Evolutionary conservation across 2,797 vertebrate species (phyloP).

Genomic region (Moxostoma hubbsi): DNA sequence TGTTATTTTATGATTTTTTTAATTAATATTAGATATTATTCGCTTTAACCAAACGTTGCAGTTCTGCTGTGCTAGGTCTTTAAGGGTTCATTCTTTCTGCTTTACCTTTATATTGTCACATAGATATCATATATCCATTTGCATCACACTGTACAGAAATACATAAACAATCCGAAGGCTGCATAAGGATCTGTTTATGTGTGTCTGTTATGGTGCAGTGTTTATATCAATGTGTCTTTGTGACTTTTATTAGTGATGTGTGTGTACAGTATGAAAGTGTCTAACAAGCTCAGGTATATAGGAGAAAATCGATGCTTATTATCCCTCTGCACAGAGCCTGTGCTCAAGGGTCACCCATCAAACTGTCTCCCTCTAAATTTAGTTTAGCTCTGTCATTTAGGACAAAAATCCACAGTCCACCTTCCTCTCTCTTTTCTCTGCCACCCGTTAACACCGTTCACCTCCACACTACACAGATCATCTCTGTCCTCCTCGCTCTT

Average conservation of each 20-base stretch:
- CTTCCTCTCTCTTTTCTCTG: slow-evolving; percentile 16
- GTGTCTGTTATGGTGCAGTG: no score
- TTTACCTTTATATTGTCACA: no score
- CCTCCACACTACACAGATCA: neutral
- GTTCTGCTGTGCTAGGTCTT: no score
- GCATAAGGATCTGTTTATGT: no score
- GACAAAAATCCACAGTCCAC: slow-evolving; percentile 14
- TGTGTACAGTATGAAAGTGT: neutral
- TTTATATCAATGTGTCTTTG: no score
- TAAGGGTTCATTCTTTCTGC: no score
- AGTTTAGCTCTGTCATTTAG: slow-evolving; percentile 1
- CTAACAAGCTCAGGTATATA: slow-evolving; percentile 28
- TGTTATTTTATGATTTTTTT: no score
- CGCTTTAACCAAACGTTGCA: no score
- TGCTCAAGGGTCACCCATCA: slow-evolving; percentile 22
- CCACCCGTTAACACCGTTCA: slow-evolving; percentile 18
- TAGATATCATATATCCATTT: no score
- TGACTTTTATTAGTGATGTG: neutral
- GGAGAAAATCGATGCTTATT: slow-evolving; percentile 19
- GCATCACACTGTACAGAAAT: no score
- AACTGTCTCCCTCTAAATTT: neutral
- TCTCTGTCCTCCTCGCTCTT: slow-evolving; percentile 9
- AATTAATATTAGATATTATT: no score
- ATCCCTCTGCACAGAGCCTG: neutral
- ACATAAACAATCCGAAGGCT: no score